Evolutionary conservation across 2,113 vertebrate species (phyloP), one percentile per base, ranked within the genome.

Genomic region (Acrocephalus kingi): DNA sequence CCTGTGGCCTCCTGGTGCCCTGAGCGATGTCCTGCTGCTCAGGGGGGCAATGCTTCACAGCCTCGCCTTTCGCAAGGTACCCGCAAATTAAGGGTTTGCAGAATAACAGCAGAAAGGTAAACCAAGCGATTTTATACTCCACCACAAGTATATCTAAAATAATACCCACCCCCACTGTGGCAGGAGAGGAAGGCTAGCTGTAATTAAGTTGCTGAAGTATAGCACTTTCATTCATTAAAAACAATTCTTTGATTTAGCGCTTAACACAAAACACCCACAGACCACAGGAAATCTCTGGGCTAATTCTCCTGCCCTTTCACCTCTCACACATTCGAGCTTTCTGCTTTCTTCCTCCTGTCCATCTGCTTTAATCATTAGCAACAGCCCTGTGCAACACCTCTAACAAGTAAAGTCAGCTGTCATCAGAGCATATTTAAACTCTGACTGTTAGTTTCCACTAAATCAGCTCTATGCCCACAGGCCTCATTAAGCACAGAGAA

Each of bases 311-410:
- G 98, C 98, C 98, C 98, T 98, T 97, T 98, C 97, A 96, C 98
- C 98, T 98, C 98, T 98, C 97, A 97, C 98, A 98, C 97, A 97
- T 98, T 98, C 90, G 54, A 98, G 96, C 97, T 96, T 97, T 98
- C 96, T 98, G 96, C 93, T 97, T 98, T 98, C 97, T 97, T 97
- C 97, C 97, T 97, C 96, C 97, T 98, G 97, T 97, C 98, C 98
- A 97, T 98, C 98, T 98, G 98, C 97, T 98, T 97, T 97, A 98
- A 97, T 98, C 98, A 98, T 98, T 98, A 98, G 97, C 93, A 95
- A 97, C 93, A 96, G 96, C 96, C 97, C 96, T 97, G 98, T 97
- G 98, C 97, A 98, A 97, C 92, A 97, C 97, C 95, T 97, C 93
- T 48, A 95, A 91, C 97, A 94, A 98, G 98, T 97, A 96, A 96